Evolutionary conservation across 2,888 invertebrate species (phyloP).

Genomic region (Aphidius colemani): DNA sequence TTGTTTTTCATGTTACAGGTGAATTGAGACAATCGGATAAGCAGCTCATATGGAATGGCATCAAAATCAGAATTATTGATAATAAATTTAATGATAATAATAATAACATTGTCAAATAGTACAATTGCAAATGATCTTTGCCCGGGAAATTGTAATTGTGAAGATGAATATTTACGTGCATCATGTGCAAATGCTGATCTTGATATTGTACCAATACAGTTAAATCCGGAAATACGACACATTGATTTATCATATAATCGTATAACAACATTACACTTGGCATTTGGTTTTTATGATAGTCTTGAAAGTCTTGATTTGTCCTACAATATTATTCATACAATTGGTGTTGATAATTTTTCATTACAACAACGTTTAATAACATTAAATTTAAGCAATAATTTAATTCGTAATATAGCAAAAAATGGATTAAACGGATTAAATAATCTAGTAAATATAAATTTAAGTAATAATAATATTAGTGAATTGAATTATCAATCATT

Average conservation of each 20-base stretch:
- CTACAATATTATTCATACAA: constrained; percentile 76
- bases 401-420: constrained; percentile 72
- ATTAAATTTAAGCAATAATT: constrained; percentile 79
- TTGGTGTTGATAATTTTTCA: constrained; percentile 83
- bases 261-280: constrained; percentile 77
- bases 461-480: constrained; percentile 79
- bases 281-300: constrained; percentile 79
- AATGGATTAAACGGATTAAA: constrained; percentile 77
- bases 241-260: constrained; percentile 85
- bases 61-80: constrained; percentile 54
- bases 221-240: constrained; percentile 83
- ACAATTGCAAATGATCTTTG: constrained; percentile 69
- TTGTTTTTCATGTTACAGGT: constrained; percentile 22
- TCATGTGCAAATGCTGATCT: constrained; percentile 79
- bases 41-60: constrained; percentile 62
- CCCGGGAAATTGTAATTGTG: constrained; percentile 80
- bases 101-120: constrained; percentile 53
- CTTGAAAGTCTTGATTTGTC: constrained; percentile 82
- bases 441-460: constrained; percentile 70
- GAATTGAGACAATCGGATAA: constrained; percentile 25
- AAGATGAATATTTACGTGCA: constrained; percentile 76
- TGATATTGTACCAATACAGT: constrained; percentile 85
- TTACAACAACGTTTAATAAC: constrained; percentile 74
- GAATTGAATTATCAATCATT: constrained; percentile 77
- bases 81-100: constrained; percentile 49